Base-by-base conservation (phyloP, 2,113 vertebrate genomes). In the Protomyctophum bolini region DNA sequence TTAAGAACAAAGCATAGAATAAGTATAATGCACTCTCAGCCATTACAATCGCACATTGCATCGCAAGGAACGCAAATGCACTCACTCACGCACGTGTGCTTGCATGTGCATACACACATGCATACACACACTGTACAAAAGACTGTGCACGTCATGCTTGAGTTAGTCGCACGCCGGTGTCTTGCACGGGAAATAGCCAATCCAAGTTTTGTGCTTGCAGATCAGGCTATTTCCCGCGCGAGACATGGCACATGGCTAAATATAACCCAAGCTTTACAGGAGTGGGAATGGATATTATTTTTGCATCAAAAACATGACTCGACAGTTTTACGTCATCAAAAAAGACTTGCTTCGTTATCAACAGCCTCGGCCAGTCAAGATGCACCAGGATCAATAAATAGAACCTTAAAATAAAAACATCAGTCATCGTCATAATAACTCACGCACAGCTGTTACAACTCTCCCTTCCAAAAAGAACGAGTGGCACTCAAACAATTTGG, bases 71-170 rank as follows among this genome's bases (percentile, higher is more conserved):
- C 49, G 47, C 21, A 67, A 9, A 71, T 48, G 33, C 28, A 62
- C 46, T 56, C 51, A 74, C 28, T 49, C 29, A 28, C 51, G 52
- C 50, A 57, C 70, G 49, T 63, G 3, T 15, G 21, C 63, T 14
- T 41, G 72, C 58, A 68, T n/a, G 28, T 52, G 72, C 46, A 68
- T 51, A 76, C 15, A 64, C 21, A 33, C 10, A 60, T 8, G 66
- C 14, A 60, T 3, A 66, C 92, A 95, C 92, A 93, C 91, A 94
- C 91, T 90, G 91, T 93, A 91, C 92, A 92, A 94, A 94, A 93
- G 21, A 79, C 90, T 92, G 92, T 93, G 95, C 92, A 92, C 92
- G 87, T 92, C 93, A 92, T 92, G 92, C 94, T 81, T 60, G 51
- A 57, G 84, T 83, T 90, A 49, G 33, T 41, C 3, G 33, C 33